A percentile compares a stretch with the other conserved stretches of the same genome.
These are phyloP conservation scores for Lamellibrachia luymesi DNA, from an alignment of 1,140 invertebrate genomes.

Conservation along the genomic window DNA sequence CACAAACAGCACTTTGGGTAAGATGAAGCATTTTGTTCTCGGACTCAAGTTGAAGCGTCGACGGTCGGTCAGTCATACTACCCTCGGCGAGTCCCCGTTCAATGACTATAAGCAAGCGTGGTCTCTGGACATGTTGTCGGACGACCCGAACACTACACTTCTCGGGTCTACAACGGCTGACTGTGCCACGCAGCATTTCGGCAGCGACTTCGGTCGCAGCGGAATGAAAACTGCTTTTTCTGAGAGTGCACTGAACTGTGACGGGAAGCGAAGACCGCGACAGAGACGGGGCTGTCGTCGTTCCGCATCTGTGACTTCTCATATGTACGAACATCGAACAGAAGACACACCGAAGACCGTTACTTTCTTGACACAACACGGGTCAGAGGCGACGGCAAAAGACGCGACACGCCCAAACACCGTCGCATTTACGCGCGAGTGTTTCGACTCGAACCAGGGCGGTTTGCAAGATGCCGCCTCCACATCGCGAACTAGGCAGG, in stretches of 20 bases:
- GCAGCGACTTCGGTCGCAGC: not conserved
- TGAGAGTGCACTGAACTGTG: not conserved
- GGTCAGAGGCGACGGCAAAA: not conserved
- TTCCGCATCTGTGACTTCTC: not conserved
- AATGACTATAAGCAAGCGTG: not conserved
- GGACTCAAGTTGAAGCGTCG: not conserved
- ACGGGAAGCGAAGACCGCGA: not conserved
- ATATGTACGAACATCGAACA: not conserved
- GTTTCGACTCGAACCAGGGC: not conserved
- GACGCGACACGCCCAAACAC: not conserved
- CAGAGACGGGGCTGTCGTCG: not conserved
- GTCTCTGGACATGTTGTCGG: not conserved
- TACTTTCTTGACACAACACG: not conserved
- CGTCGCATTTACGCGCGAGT: not conserved
- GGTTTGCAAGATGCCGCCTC: not conserved
- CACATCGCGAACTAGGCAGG: not conserved
- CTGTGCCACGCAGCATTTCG: not conserved
- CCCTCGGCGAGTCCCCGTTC: not conserved
- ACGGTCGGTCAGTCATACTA: not conserved
- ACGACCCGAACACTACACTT: not conserved
- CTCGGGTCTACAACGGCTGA: not conserved
- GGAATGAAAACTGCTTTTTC: not conserved
- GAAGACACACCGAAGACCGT: not conserved
- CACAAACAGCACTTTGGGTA: not conserved
- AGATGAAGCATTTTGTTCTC: not conserved